Base-by-base conservation (phyloP, 2,113 vertebrate species). In the Myiopsitta monachus region DNA sequence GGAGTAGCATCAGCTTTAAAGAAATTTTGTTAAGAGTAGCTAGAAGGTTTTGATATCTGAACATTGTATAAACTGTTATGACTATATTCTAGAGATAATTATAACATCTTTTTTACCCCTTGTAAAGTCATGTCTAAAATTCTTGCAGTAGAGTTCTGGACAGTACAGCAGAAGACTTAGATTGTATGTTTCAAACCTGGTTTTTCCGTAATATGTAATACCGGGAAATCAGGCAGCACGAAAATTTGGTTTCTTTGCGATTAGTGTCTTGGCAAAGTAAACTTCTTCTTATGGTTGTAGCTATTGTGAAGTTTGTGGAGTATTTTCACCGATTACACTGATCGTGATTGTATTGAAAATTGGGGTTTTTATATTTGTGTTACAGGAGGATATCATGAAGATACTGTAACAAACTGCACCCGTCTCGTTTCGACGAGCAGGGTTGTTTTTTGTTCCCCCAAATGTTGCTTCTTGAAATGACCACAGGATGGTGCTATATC, bases 311-410 rank as follows among this genome's bases (percentile, higher is more conserved):
- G 26, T 16, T 61, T 78, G 10, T 72, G 81, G 27, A 67, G 26
- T 57, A 18, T 72, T 43, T 76, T 81, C 66, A 31, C 9, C 39
- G 33, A 18, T n/a, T 51, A 36, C 49, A 38, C 49, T 66, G 49
- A 26, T 22, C 1, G 0, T 59, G 66, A 15, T 7, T 82, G 59
- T 19, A n/a, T 28, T 72, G 43, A 46, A n/a, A 49, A 19, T 7
- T n/a, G 33, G 11, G 14, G 8, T 69, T 69, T 75, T 62, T 69
- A 1, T 16, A 7, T 57, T 57, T 11, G 10, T 0, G 0, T 57
- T 70, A 28, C 54, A 55, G 39, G 9, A 52, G 59, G 30, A 27
- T 9, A 0, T 9, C 10, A 49, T 27, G 87, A 19, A 59, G 38
- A 14, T 18, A 59, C 22, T 9, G 9, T 27, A 7, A 39, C 21